Evolutionary conservation across 2,888 invertebrate species (phyloP), one percentile per base, ranked within the genome.

Genomic region (Augiades crinisus): DNA sequence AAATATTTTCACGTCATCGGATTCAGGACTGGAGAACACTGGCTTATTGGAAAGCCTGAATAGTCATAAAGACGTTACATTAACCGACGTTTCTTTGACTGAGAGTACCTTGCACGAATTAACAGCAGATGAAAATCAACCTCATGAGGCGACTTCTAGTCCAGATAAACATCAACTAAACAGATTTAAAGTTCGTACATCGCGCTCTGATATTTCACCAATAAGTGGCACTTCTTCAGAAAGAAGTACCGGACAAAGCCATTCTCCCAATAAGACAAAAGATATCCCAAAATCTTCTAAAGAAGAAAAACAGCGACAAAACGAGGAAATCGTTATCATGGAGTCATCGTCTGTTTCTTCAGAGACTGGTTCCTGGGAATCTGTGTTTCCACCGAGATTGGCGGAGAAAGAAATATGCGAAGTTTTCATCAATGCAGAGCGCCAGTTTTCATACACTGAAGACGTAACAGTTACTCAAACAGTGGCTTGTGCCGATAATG

Each of bases 361-460:
- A 5, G 92, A 92, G 74, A 92, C 92, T 12, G 92, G 92, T 36
- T 92, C 92, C 12, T 93, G 93, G 93, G 93, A 93, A 68, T 91
- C 92, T 0, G 90, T 92, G 7, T 92, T 91, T 71, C 92, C 92
- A 16, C 81, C 80, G 6, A 82, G 79, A 63, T 59, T 70, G 21
- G 63, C 78, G 24, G 77, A 83, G 53, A 85, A 81, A 63, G 84
- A 85, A 55, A 70, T 78, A 40, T 90, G 87, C 69, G 77, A 82
- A 62, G 81, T 78, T 44, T 89, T 90, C 62, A 68, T 88, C 41
- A 66, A 70, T 14, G 75, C 75, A 54, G 90, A 90, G 65, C 70
- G 80, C 8, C 73, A 72, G 52, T 63, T 69, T 58, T 67, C 64
- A 37, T 63, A 62, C 24, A 63, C 61, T 40, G 55, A 62, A 12